Evolutionary conservation across 2,113 vertebrate genomes (phyloP).

Genomic region (Charina bottae): DNA sequence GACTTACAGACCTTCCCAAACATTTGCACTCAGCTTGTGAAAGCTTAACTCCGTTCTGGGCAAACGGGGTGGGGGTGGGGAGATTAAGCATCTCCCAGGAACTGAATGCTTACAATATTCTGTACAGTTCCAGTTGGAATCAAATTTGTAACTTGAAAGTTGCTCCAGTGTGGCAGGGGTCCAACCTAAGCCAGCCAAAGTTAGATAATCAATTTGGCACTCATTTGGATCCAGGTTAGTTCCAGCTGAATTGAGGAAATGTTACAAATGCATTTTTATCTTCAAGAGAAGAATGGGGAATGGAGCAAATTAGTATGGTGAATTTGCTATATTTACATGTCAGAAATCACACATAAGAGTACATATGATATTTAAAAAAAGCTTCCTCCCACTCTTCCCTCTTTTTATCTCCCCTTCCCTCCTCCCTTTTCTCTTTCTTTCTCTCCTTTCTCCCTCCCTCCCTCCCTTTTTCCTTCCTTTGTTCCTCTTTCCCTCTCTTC

Average conservation of each 20-base stretch:
- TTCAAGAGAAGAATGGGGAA: background rate
- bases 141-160: background rate
- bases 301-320: background rate
- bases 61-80: too few relatives aligned
- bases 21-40: background rate
- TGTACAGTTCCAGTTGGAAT: background rate
- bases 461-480: too few relatives aligned
- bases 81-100: background rate
- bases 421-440: too few relatives aligned
- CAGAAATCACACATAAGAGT: slow-evolving; percentile 3
- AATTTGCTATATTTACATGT: slow-evolving; percentile 20
- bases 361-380: background rate
- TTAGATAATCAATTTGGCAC: background rate
- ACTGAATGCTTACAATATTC: background rate
- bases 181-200: background rate
- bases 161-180: background rate
- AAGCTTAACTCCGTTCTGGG: background rate
- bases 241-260: background rate
- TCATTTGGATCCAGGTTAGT: background rate
- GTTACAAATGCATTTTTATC: background rate
- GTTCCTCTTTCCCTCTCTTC: too few relatives aligned
- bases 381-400: background rate
- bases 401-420: background rate
- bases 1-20: background rate
- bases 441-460: too few relatives aligned